phyloP scores from a whole-genome alignment of 1,140 invertebrate species.

The Neelides sp. region DNA sequence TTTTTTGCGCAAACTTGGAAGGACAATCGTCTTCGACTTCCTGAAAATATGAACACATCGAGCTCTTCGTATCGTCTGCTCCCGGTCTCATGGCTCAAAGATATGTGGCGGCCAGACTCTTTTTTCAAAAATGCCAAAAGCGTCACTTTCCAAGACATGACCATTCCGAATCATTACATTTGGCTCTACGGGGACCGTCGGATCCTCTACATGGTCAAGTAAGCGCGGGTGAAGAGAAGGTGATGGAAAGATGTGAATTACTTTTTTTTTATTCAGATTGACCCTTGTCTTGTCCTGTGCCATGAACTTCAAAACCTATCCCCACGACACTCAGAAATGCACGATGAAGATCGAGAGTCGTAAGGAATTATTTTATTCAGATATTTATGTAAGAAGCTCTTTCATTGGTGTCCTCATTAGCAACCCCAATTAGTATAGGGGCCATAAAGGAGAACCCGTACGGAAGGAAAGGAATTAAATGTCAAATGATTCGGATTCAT shows the following conservation, averaged over 20 bases:
- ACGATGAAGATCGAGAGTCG: conserved; percentile 83
- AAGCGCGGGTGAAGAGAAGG: conserved; percentile 34
- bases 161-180: conserved; percentile 80
- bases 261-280: conserved; percentile 47
- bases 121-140: conserved; percentile 88
- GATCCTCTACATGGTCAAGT: conserved; percentile 82
- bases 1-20: conserved; percentile 84
- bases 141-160: conserved; percentile 86
- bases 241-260: conserved; percentile 12
- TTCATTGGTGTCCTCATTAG: neutral
- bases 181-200: conserved; percentile 84
- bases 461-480: no score
- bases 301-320: conserved; percentile 86
- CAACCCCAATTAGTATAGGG: no score
- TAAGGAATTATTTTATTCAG: conserved; percentile 44
- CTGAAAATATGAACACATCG: conserved; percentile 87
- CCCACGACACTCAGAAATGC: conserved; percentile 77
- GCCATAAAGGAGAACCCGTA: no score
- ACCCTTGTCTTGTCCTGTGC: conserved; percentile 76
- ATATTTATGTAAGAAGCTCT: neutral
- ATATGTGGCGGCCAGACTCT: conserved; percentile 79
- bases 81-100: conserved; percentile 77
- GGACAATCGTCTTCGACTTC: conserved; percentile 66
- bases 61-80: conserved; percentile 77
- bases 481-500: no score